Conservation (phyloP, 2,888 invertebrate genomes). For the Elegia similella region DNA sequence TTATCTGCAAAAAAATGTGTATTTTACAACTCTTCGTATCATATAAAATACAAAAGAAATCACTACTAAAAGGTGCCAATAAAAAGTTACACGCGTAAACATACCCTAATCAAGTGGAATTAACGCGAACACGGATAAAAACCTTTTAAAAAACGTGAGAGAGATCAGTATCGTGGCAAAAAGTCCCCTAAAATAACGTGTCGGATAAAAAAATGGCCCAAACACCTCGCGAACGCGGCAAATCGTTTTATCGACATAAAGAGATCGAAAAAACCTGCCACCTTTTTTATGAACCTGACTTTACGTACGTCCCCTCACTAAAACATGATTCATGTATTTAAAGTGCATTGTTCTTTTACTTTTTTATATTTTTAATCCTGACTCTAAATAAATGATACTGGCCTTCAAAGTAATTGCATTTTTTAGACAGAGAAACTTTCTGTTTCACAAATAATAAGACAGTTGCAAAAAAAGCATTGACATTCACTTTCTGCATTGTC, state of each 20-base stretch:
- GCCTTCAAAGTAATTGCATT: not conserved
- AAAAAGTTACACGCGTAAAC: conserved; percentile 61
- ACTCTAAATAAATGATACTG: not conserved
- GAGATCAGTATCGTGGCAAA: conserved; percentile 67
- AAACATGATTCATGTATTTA: not conserved
- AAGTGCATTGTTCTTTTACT: not conserved
- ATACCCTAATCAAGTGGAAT: conserved; percentile 66
- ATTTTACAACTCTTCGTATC: conserved; percentile 5
- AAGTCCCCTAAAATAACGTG: conserved; percentile 48
- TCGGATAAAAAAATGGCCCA: conserved; percentile 57
- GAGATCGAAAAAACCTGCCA: conserved; percentile 53
- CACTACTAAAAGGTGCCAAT: conserved; percentile 26
- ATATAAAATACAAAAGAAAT: conserved; percentile 18
- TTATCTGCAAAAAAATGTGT: conserved; percentile 13
- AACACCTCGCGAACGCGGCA: conserved; percentile 39
- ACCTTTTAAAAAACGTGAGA: conserved; percentile 73
- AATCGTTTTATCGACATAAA: conserved; percentile 47
- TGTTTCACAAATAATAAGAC: conserved; percentile 37
- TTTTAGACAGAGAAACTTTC: conserved; percentile 36
- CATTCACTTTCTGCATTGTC: conserved; percentile 52
- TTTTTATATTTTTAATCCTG: not conserved
- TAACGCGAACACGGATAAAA: conserved; percentile 54
- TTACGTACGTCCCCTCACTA: conserved; percentile 32
- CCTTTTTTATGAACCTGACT: conserved; percentile 66
- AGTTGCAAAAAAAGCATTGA: conserved; percentile 32